Evolutionary conservation across 2,113 vertebrate genomes (phyloP).

Genomic region (Cyanoramphus novaezelandiae): DNA sequence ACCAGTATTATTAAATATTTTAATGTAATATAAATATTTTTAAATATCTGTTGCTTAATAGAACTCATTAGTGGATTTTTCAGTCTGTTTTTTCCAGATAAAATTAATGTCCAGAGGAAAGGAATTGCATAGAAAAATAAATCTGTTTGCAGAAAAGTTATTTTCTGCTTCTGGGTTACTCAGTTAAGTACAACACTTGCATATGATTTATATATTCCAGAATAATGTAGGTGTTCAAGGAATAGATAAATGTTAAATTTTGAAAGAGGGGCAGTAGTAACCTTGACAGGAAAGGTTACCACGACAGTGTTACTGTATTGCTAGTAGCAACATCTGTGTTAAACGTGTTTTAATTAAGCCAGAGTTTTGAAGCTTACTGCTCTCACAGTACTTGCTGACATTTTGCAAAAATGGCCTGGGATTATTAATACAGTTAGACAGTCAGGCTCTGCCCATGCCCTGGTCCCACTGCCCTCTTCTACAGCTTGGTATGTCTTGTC

Average conservation of each 20-base stretch:
- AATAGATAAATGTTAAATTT: background rate
- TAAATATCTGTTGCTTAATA: background rate
- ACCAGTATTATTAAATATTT: background rate
- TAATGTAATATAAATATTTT: no score
- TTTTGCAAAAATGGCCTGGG: background rate
- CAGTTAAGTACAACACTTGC: background rate
- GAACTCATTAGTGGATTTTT: background rate
- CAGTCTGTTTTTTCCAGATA: background rate
- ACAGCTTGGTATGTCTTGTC: fast-evolving
- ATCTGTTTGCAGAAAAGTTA: background rate
- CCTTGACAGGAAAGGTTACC: slow-evolving; percentile 6
- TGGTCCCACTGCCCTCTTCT: fast-evolving
- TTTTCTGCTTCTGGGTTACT: background rate
- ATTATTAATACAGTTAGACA: background rate
- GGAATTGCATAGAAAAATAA: background rate
- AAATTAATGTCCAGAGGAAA: background rate
- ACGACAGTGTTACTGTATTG: background rate
- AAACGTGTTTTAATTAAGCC: background rate
- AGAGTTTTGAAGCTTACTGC: background rate
- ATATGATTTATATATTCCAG: background rate
- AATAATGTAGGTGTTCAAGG: background rate
- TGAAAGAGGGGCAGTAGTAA: background rate
- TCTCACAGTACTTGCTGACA: background rate
- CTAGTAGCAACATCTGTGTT: background rate
- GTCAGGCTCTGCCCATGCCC: background rate